Percentiles rank a stretch among this genome's conserved stretches.
phyloP scores from a whole-genome alignment of 2,113 vertebrate genomes.

The Nothocercus nigrocapillus region DNA sequence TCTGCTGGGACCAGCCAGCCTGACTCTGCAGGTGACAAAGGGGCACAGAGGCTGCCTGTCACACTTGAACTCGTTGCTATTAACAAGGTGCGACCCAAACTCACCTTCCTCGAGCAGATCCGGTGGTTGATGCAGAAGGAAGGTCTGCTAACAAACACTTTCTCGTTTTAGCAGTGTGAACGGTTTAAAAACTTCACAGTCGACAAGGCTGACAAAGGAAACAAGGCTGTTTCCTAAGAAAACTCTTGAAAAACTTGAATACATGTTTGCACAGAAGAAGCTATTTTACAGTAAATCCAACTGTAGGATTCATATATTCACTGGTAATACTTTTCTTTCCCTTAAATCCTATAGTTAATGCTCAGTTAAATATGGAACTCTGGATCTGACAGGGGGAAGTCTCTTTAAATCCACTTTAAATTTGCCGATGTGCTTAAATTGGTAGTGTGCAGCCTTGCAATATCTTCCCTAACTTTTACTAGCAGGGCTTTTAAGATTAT shows the following conservation, averaged over 20 bases:
- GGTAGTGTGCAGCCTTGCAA: background rate
- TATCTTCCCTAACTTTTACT: background rate
- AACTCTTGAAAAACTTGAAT: background rate
- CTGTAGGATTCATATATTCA: background rate
- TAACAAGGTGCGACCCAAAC: conserved; percentile 11
- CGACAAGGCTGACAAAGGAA: background rate
- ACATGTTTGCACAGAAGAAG: background rate
- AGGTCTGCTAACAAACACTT: background rate
- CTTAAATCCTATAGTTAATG: background rate
- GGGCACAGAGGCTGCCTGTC: background rate
- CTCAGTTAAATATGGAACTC: background rate
- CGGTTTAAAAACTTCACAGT: background rate
- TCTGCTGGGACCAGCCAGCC: background rate
- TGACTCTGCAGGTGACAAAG: background rate
- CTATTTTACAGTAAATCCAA: background rate
- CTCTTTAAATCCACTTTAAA: background rate
- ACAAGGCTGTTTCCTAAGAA: background rate
- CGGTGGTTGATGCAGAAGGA: fast-evolving
- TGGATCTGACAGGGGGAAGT: background rate
- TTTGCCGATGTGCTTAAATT: background rate
- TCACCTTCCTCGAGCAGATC: background rate
- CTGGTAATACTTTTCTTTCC: background rate
- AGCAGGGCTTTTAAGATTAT: background rate
- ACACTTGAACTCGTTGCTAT: background rate
- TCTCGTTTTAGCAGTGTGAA: background rate